Base-by-base conservation (phyloP, 2,113 vertebrate species). In the Nannobrachium achirus region DNA sequence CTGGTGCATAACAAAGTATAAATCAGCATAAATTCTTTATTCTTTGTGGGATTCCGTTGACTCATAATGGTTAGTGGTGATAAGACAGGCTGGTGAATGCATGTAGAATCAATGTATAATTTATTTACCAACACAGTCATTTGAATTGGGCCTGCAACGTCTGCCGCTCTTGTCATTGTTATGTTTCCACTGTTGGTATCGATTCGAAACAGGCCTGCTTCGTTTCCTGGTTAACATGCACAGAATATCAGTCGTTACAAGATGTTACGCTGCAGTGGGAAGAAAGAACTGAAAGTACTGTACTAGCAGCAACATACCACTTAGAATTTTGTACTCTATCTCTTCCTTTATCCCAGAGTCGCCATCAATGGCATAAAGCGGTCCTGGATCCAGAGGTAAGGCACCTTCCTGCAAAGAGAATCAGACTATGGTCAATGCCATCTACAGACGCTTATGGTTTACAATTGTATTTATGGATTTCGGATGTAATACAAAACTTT, bases 351-450 rank as follows among this genome's bases (percentile, higher is more conserved):
- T 80, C 16, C 67, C 82, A 18, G 18, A 55, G 77, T 97, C 96
- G 10, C 95, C 95, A 69, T 97, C 96, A 0, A 91, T 66, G n/a
- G 95, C 95, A 4, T 82, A 40, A 33, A 97, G 13, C 1, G 92
- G 93, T 5, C 88, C 93, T 0, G 95, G 95, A 7, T 88, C 6
- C 38, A 97, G 78, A 0, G 25, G 8, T 46, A 97, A 79, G 0
- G 66, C 71, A 1, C 72, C 91, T 0, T 0, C 9, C 95, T 97
- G 90, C 49, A 86, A 59, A 0, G 16, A 48, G 10, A 45, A 41
- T 53, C 8, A 51, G 14, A 53, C 18, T 49, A 8, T 14, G 20
- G 20, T 10, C 11, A 15, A 25, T 11, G 10, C 8, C 10, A 53
- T 10, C 15, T 53, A 0, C 18, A 53, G 16, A 33, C 25, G 2